Percentiles rank a stretch among this genome's conserved stretches.
phyloP scores from a whole-genome alignment of 2,797 vertebrate species.

The Spinus pinus region DNA sequence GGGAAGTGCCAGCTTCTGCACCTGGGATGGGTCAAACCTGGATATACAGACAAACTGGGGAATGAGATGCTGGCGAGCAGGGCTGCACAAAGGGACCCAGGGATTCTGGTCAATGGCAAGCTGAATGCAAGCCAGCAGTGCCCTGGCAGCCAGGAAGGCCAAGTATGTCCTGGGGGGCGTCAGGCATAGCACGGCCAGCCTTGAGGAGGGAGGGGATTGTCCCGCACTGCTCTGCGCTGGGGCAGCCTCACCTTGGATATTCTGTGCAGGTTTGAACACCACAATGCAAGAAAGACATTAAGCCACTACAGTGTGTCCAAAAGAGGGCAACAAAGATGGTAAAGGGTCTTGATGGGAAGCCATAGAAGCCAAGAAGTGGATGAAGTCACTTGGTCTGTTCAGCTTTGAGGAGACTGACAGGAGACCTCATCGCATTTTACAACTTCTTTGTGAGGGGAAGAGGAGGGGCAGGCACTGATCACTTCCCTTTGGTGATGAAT shows the following conservation, averaged over 20 bases:
- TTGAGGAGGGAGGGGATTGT: background rate
- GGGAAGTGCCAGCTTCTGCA: accelerated
- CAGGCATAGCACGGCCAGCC: accelerated
- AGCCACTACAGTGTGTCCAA: background rate
- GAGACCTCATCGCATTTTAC: accelerated
- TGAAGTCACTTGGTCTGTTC: background rate
- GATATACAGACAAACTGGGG: accelerated
- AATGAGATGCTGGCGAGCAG: background rate
- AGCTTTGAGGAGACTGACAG: background rate
- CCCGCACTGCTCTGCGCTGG: background rate
- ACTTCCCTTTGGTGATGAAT: background rate
- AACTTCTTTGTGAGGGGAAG: background rate
- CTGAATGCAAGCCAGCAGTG: background rate
- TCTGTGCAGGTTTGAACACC: background rate
- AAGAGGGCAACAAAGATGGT: background rate
- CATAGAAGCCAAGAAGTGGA: accelerated
- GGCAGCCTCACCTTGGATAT: accelerated
- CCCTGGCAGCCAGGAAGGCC: background rate
- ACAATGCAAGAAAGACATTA: background rate
- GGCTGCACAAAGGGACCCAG: accelerated
- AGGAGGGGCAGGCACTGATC: too few relatives aligned
- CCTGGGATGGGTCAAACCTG: background rate
- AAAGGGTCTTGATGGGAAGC: background rate
- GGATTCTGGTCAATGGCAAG: background rate
- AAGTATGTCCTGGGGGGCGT: accelerated